Evolutionary conservation across 2,888 invertebrate species (phyloP).

Genomic region (Lathronympha strigana): DNA sequence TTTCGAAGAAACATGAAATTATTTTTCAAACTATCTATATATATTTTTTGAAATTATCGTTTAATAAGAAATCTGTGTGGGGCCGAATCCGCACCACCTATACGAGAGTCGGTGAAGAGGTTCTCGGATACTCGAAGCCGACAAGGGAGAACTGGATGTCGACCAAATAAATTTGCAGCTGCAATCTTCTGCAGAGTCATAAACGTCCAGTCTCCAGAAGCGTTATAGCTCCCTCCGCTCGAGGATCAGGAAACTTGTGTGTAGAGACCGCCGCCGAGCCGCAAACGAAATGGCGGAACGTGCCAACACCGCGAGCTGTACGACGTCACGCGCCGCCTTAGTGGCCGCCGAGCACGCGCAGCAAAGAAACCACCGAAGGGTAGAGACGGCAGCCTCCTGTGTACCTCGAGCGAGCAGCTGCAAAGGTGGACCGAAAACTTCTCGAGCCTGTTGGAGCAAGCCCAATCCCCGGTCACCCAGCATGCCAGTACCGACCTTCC

Average conservation of each 20-base stretch:
- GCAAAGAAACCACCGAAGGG: background rate
- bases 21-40: too few species aligned
- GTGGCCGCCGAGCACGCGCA: background rate
- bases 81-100: background rate
- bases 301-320: background rate
- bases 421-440: background rate
- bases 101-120: background rate
- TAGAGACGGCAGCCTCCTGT: background rate
- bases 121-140: background rate
- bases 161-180: background rate
- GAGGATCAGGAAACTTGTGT: constrained; percentile 1
- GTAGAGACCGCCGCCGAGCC: background rate
- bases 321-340: background rate
- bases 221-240: background rate
- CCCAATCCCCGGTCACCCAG: background rate
- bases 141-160: background rate
- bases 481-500: background rate
- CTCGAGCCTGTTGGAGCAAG: background rate
- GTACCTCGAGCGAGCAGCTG: too few species aligned
- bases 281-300: background rate
- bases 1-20: too few species aligned
- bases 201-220: background rate
- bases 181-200: background rate
- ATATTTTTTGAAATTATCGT: too few species aligned
- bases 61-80: too few species aligned